A percentile compares a stretch with the other conserved stretches of the same genome.
Conservation (phyloP, 2,797 vertebrate genomes). For the Antennarius maculatus region DNA sequence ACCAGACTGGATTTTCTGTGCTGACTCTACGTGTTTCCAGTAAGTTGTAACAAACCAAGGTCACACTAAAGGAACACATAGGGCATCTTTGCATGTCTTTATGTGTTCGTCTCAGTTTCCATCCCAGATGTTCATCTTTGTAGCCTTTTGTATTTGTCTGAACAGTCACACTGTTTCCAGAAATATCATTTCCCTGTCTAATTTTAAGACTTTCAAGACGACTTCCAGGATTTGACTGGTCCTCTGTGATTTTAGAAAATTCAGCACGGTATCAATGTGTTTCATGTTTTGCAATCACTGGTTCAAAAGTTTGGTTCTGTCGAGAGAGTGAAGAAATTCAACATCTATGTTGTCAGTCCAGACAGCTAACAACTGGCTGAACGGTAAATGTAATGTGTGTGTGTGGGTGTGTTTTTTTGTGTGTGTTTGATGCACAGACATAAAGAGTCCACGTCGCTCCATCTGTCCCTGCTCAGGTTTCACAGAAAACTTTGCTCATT, state of each 20-base stretch:
- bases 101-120: background rate
- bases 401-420: slow-evolving; percentile 1
- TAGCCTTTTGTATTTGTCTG: background rate
- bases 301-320: slow-evolving; percentile 3
- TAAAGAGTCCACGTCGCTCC: slow-evolving; percentile 12
- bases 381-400: slow-evolving; percentile 17
- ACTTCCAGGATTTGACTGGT: no score
- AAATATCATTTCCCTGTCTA: no score
- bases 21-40: background rate
- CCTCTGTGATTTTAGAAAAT: no score
- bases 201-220: slow-evolving; percentile 1
- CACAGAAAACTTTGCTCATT: slow-evolving; percentile 41
- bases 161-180: background rate
- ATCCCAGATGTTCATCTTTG: background rate
- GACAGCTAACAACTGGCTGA: slow-evolving; percentile 20
- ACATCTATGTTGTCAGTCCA: slow-evolving; percentile 4
- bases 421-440: background rate
- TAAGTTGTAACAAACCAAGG: slow-evolving; percentile 1
- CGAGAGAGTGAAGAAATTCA: slow-evolving; percentile 1
- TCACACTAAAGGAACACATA: background rate
- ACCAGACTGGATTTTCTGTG: slow-evolving; percentile 4
- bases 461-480: slow-evolving; percentile 29
- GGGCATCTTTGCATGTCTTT: background rate
- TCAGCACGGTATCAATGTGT: no score
- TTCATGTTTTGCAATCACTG: no score